Base-by-base conservation (phyloP, 2,797 vertebrate genomes). In the Microctenopoma lineatum region DNA sequence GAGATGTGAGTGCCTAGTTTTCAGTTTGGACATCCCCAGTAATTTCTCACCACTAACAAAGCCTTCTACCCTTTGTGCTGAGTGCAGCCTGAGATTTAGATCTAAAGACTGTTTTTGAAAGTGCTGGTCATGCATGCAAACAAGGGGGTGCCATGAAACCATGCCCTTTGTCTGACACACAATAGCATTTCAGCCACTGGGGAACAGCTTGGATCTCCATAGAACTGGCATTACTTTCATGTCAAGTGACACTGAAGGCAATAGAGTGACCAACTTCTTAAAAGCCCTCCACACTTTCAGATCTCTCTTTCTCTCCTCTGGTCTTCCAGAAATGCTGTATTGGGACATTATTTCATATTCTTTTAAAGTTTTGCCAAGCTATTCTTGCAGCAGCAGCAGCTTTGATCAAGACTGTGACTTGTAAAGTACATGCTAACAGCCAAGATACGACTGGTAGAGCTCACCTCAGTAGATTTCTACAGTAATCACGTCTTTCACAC, bases 61-160 rank as follows among this genome's bases (percentile, higher is more conserved):
- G 85, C 83, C 89, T 56, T 83, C 83, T 82, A 78, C 81, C 87
- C 85, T 81, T 83, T 82, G 82, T 86, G 77, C 70, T 55, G 66
- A 81, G 76, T 65, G 61, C 76, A 89, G 88, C 83, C 75, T 83
- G 77, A 89, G 87, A 91, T 91, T 89, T 86, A 90, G 87, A 90
- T 90, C 89, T 90, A 60, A 90, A 81, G 86, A 83, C 84, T 81
- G 81, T 84, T 81, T 91, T 91, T 91, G 83, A 91, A 89, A 90
- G 87, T 90, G 85, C 81, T 90, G 86, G 85, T 85, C 90, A 91
- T 91, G 89, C 91, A 88, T 91, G 90, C 87, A 90, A 90, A 89
- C 87, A 87, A 85, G 77, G 84, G 79, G 85, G 82, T 86, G 86
- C 87, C 83, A 80, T 85, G 86, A 89, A 91, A 90, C 83, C 74